Percentiles rank a stretch among this genome's conserved stretches.
phyloP scores from a whole-genome alignment of 2,888 invertebrate species.

The Prenolepis imparis region DNA sequence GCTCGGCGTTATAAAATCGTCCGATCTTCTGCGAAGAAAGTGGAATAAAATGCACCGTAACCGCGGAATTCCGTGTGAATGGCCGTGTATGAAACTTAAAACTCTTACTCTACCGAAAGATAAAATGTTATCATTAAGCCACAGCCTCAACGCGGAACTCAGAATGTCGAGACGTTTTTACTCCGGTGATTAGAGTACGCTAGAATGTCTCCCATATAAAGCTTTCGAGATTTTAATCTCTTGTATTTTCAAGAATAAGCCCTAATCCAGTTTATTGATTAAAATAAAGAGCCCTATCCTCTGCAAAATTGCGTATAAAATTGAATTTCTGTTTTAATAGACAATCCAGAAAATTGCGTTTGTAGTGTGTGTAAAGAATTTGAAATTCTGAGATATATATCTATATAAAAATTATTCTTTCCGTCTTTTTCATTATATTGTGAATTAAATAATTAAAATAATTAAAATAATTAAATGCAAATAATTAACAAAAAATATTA shows the following conservation, averaged over 20 bases:
- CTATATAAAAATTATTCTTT: not conserved
- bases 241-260: not conserved
- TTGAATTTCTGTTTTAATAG: not conserved
- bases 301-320: not conserved
- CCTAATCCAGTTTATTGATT: not conserved
- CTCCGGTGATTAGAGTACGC: constrained; percentile 9
- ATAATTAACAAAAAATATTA: not conserved
- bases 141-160: constrained; percentile 11
- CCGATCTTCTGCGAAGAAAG: constrained; percentile 51
- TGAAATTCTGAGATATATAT: not conserved
- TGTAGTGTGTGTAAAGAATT: not conserved
- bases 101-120: constrained; percentile 15
- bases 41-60: constrained; percentile 65
- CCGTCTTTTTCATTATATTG: not conserved
- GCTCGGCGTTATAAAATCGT: constrained; percentile 54
- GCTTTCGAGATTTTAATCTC: not conserved
- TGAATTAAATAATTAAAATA: not conserved
- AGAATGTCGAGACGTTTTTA: constrained; percentile 11
- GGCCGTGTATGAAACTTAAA: constrained; percentile 61
- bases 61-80: constrained; percentile 51
- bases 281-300: not conserved
- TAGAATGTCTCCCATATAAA: not conserved
- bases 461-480: not conserved
- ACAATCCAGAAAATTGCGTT: not conserved
- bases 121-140: constrained; percentile 48